These are phyloP conservation scores for Solea solea DNA, from an alignment of 2,113 vertebrate species.

Conservation along the genomic window DNA sequence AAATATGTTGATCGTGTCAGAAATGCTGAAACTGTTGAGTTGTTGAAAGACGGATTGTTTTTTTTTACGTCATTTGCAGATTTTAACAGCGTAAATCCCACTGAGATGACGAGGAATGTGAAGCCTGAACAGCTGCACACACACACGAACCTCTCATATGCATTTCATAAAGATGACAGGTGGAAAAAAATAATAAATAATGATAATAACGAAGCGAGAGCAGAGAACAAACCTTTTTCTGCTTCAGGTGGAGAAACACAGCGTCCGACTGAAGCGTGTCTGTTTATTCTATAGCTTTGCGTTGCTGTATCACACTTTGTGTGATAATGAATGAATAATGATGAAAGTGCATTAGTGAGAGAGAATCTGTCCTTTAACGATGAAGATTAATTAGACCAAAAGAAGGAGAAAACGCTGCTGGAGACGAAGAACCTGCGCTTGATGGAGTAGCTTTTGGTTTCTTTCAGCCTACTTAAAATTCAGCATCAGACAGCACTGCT, in stretches of 20 bases:
- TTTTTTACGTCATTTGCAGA: conserved; percentile 14
- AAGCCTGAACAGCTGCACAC: conserved; percentile 17
- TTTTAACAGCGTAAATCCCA: conserved; percentile 19
- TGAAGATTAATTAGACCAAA: conserved; percentile 71
- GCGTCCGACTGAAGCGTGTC: not conserved
- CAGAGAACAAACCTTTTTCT: conserved; percentile 37
- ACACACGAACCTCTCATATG: not conserved
- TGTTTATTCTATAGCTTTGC: not conserved
- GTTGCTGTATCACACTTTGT: conserved; percentile 6
- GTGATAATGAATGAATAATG: conserved; percentile 43
- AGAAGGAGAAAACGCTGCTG: conserved; percentile 20
- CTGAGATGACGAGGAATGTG: not conserved
- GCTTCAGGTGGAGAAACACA: conserved; percentile 43
- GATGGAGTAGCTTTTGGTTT: conserved; percentile 54
- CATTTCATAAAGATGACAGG: conserved; percentile 24
- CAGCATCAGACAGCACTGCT: conserved; percentile 54
- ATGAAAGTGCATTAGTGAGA: conserved; percentile 69
- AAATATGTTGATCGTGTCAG: no score
- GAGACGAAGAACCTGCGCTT: conserved; percentile 49
- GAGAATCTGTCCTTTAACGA: conserved; percentile 44
- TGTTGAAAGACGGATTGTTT: not conserved
- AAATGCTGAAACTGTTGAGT: not conserved
- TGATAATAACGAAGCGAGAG: not conserved
- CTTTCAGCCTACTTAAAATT: conserved; percentile 68
- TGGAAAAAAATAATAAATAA: not conserved